Evolutionary conservation across 2,113 vertebrate species (phyloP).

Genomic region (Poecile atricapillus): DNA sequence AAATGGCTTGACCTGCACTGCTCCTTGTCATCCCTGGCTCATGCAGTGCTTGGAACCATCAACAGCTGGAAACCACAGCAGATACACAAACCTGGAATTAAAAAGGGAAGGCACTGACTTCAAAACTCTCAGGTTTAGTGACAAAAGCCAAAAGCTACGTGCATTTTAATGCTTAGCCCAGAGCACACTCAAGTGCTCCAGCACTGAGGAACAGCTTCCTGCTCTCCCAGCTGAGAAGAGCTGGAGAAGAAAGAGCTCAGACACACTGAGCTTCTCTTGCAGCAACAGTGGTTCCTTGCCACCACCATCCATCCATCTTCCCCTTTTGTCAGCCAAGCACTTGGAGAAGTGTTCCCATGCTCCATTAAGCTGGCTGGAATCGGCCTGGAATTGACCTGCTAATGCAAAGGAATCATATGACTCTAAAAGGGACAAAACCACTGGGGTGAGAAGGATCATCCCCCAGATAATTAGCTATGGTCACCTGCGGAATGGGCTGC

Average conservation of each 20-base stretch:
- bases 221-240: not conserved
- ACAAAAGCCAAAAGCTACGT: not conserved
- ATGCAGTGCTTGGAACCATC: fast-evolving
- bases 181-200: not conserved
- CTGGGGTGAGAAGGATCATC: not conserved
- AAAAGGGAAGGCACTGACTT: not conserved
- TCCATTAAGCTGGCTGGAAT: not conserved
- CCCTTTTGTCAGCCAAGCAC: not conserved
- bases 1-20: not conserved
- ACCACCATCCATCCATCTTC: not conserved
- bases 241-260: not conserved
- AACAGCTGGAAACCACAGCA: not conserved
- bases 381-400: not conserved
- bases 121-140: not conserved
- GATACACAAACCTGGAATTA: not conserved
- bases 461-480: not conserved
- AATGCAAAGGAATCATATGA: not conserved
- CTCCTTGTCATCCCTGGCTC: not conserved
- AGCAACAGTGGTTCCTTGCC: not conserved
- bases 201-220: not conserved
- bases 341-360: not conserved
- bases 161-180: not conserved
- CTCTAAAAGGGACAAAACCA: not conserved
- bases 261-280: not conserved
- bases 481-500: not conserved